Evolutionary conservation across 2,888 invertebrate genomes (phyloP).

Genomic region (Zhuqinia jingwanae): DNA sequence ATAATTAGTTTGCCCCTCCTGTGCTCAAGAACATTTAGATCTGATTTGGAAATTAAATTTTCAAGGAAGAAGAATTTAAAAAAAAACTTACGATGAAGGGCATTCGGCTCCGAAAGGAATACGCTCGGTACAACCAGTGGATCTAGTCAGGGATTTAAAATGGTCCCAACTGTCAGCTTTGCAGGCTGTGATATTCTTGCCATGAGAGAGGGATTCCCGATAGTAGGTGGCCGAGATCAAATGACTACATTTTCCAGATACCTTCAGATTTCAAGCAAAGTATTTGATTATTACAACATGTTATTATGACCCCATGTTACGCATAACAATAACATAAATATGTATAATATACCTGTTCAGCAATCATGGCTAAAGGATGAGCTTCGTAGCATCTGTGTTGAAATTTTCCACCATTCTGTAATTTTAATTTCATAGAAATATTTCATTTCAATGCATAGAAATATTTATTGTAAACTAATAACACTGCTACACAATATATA

Average conservation of each 20-base stretch:
- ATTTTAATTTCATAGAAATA: background rate
- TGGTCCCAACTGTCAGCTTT: constrained; percentile 73
- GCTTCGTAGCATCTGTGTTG: constrained; percentile 72
- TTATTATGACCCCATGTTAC: no score
- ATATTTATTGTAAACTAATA: no score
- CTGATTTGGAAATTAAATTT: background rate
- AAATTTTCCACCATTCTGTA: constrained; percentile 72
- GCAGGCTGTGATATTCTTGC: constrained; percentile 73
- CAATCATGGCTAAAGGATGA: constrained; percentile 68
- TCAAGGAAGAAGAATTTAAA: constrained; percentile 24
- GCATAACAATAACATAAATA: no score
- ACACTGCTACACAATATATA: no score
- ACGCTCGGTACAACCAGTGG: constrained; percentile 70
- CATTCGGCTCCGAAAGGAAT: constrained; percentile 73
- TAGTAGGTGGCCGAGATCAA: constrained; percentile 71
- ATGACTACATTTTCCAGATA: constrained; percentile 74
- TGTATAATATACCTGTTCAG: constrained; percentile 62
- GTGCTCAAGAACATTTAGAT: background rate
- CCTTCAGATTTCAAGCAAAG: constrained; percentile 28
- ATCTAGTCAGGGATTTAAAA: constrained; percentile 68
- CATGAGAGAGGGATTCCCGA: constrained; percentile 71
- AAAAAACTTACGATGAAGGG: constrained; percentile 68
- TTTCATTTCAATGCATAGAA: no score
- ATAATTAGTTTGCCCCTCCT: background rate
- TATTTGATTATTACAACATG: background rate